Evolutionary conservation across 2,888 invertebrate species (phyloP), one percentile per base, ranked within the genome.

Genomic region (Selenia dentaria): DNA sequence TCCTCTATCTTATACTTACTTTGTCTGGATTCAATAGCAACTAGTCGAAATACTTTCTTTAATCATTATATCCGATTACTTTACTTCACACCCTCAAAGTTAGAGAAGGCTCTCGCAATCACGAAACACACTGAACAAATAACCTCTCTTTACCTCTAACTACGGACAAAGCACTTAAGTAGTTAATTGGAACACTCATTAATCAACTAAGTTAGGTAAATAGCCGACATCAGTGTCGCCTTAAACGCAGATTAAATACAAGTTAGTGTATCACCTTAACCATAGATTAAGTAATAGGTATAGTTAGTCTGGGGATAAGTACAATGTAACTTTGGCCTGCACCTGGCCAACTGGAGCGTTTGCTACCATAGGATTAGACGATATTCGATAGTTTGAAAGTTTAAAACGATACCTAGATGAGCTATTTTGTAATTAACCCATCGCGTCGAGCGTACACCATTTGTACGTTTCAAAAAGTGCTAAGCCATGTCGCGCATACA

Each of bases 151-250:
- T 24, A 13, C 5, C 12, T 28, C 6, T 20, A 12, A 37, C 26
- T 4, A 6, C 16, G 2, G 25, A 37, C 27, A 27, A 29, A 29
- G 22, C 14, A 25, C 22, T 22, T 29, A 28, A 38, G 38, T 28
- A 29, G 28, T 38, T 38, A 28, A 29, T 38, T 29, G 38, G 11
- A 38, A 22, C 28, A 38, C 18, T 28, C 38, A 29, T 38, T 38
- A 38, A 38, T 29, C 29, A 38, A 29, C 38, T 29, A 22, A 27
- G 10, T 27, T 27, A 4, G 10, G 31, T 10, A 32, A 24, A 34
- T 34, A 24, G 24, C 31, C 14, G 2, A 9, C 31, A 16, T 31
- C 31, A 31, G 16, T 13, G 14, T 12, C 31, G 16, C 31, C 31
- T 12, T 22, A 33, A 33, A 8, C 16, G 11, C 8, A 6, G 13